Base-by-base conservation (phyloP, 1,140 invertebrate species). In the Drosophila kurseongensis region DNA sequence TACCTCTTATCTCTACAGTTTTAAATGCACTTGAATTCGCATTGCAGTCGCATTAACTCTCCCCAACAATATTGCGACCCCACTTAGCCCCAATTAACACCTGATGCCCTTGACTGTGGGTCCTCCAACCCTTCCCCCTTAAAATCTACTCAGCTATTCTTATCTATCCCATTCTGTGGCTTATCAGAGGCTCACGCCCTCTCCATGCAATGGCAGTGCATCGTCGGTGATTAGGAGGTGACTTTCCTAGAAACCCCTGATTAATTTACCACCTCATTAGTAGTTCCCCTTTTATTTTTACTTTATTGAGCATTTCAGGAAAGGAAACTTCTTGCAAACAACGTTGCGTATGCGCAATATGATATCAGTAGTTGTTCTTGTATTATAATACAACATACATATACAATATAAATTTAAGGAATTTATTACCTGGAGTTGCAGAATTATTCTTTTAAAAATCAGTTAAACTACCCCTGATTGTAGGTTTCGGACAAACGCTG, bases 11-110 rank as follows among this genome's bases (percentile, higher is more conserved):
- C 10, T 7, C 23, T 12, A 27, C 7, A 23, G 5, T 9, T 23
- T 8, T 23, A n/a, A 10, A 16, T 14, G 60, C 54, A 23, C 54
- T 42, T 16, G 23, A n/a, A 29, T 13, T 12, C 13, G 23, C 54
- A 41, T 60, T 36, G 29, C 40, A 63, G 1, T 44, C 40, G n/a
- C 61, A 40, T 27, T 59, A 63, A 59, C 35, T 38, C 55, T 32
- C 5, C 9, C 2, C 9, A 14, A 14, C 16, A 1, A 12, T 16
- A 12, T 32, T 36, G 29, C 36, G 23, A 42, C 60, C 65, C 47
- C 60, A 67, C 16, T 67, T 68, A 16, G 60, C 65, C 38, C 65
- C 65, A 68, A 47, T 68, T 68, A 54, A 35, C 61, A 66, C 45
- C 14, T 8, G 16, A 38, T 42, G 60, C 65, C 60, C 60, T 68